Evolutionary conservation across 2,113 vertebrate species (phyloP).

Genomic region (Corythornis cristatus): DNA sequence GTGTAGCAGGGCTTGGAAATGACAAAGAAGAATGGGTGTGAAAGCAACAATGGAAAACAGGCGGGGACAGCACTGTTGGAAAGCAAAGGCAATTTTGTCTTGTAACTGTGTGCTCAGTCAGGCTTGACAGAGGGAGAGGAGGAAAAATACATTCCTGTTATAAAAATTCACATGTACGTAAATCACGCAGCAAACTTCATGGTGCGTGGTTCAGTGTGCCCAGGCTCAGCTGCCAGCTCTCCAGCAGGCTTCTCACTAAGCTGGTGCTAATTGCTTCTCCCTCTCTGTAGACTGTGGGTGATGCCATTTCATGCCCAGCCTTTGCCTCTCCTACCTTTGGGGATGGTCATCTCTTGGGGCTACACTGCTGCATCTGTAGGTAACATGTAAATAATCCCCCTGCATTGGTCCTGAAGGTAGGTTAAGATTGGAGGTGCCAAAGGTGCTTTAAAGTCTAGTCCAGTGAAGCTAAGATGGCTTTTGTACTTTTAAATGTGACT

Average conservation of each 20-base stretch:
- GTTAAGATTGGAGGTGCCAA: neutral
- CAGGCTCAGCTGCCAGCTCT: neutral
- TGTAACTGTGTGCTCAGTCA: neutral
- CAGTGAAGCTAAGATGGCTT: neutral
- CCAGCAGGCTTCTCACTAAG: neutral
- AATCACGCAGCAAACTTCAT: neutral
- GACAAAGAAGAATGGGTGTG: slow-evolving; percentile 5
- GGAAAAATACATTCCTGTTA: neutral
- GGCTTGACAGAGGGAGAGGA: slow-evolving; percentile 16
- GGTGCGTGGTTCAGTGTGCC: fast-evolving
- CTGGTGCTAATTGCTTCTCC: neutral
- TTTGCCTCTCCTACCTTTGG: neutral
- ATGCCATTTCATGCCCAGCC: neutral
- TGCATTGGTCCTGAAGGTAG: neutral
- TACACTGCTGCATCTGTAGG: neutral
- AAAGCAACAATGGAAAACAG: slow-evolving; percentile 2
- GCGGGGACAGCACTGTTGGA: neutral
- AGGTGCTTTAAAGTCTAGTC: neutral
- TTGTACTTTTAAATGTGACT: neutral
- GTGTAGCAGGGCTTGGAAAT: neutral
- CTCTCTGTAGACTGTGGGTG: neutral
- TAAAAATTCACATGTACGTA: neutral
- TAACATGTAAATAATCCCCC: neutral
- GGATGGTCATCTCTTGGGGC: neutral
- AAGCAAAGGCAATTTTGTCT: slow-evolving; percentile 27